Percentiles rank a stretch among this genome's conserved stretches.
Evolutionary conservation across 2,797 vertebrate genomes (phyloP).

Genomic region (Pangasius macronema): DNA sequence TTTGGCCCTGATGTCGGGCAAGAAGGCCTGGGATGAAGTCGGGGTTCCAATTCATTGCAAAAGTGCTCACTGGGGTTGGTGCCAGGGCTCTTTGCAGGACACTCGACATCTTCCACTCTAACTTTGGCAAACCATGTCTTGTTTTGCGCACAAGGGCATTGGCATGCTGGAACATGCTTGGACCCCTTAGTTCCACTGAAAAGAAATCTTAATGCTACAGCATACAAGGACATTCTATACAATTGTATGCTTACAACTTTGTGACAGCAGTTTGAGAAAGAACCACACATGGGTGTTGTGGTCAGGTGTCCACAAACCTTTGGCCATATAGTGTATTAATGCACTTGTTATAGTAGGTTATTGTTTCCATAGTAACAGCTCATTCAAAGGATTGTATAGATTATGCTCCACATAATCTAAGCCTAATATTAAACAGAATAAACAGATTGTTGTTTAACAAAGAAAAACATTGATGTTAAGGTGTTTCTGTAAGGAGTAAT

Average conservation of each 20-base stretch:
- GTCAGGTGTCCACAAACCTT: background rate
- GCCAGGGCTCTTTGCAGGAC: background rate
- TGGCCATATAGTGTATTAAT: background rate
- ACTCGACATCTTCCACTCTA: background rate
- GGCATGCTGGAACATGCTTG: background rate
- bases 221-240: background rate
- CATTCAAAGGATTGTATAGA: background rate
- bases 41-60: background rate
- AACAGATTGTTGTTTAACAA: background rate
- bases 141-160: background rate
- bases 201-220: background rate
- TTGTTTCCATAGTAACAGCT: constrained; percentile 2
- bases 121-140: background rate
- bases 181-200: background rate
- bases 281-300: background rate
- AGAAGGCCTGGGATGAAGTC: background rate
- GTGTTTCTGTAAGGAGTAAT: background rate
- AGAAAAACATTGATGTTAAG: background rate
- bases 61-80: background rate
- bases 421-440: background rate
- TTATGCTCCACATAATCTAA: background rate
- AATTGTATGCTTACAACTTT: background rate
- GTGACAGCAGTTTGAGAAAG: background rate
- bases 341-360: background rate
- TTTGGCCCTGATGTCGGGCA: background rate